phyloP scores from a whole-genome alignment of 2,797 vertebrate species.

The Steatocranus sp. region DNA sequence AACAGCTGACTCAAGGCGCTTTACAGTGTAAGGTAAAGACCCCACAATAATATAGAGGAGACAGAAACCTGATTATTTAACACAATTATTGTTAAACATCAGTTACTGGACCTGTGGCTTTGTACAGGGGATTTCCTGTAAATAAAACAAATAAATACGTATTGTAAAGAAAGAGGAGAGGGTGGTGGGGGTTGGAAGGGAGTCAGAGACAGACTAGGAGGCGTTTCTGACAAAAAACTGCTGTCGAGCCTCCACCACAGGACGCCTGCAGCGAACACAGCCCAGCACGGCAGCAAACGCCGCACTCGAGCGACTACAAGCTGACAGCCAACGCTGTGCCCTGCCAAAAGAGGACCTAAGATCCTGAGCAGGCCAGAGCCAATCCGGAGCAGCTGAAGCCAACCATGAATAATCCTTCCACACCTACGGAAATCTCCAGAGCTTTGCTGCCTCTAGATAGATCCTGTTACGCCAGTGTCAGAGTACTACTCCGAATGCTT shows the following conservation, averaged over 20 bases:
- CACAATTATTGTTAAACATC: rapidly evolving
- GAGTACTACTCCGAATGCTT: rapidly evolving
- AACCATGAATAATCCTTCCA: neutral
- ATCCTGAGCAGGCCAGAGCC: neutral
- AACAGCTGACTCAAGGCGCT: neutral
- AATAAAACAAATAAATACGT: rapidly evolving
- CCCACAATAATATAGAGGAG: neutral
- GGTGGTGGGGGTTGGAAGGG: neutral
- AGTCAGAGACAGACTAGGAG: neutral
- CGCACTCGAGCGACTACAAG: neutral
- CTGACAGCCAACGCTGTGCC: neutral
- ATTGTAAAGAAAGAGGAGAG: rapidly evolving
- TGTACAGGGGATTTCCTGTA: rapidly evolving
- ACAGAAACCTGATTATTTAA: neutral
- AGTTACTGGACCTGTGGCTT: neutral
- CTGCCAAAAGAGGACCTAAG: neutral
- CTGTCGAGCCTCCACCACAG: rapidly evolving
- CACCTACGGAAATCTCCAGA: neutral
- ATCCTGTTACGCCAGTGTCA: neutral
- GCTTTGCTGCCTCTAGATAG: neutral
- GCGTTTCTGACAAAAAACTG: neutral
- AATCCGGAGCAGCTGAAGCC: neutral
- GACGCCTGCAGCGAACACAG: neutral
- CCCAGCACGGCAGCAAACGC: neutral
- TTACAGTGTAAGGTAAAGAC: neutral